Evolutionary conservation across 2,888 invertebrate genomes (phyloP).

Genomic region (Blastobasis lacticolella): DNA sequence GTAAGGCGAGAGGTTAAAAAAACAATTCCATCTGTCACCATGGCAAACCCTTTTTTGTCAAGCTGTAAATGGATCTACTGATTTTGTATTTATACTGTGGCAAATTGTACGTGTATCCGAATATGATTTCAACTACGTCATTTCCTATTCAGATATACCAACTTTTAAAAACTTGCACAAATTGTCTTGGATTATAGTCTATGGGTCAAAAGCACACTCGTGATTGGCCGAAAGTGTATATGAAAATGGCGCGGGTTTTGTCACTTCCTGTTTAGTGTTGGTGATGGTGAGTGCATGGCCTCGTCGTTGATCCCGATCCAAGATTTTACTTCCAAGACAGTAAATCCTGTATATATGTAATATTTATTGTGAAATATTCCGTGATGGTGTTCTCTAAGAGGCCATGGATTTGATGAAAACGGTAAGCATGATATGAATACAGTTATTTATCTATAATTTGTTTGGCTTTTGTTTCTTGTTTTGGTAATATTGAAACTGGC

Average conservation of each 20-base stretch:
- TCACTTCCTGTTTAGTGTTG: slow-evolving; percentile 67
- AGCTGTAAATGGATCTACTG: no score
- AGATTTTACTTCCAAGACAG: slow-evolving; percentile 48
- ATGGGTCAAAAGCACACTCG: slow-evolving; percentile 25
- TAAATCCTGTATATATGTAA: slow-evolving; percentile 48
- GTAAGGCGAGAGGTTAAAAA: no score
- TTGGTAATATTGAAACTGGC: slow-evolving; percentile 74
- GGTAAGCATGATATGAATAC: slow-evolving; percentile 57
- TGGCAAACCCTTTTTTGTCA: no score
- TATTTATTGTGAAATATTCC: slow-evolving; percentile 59
- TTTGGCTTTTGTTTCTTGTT: slow-evolving; percentile 76
- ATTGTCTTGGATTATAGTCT: slow-evolving; percentile 11
- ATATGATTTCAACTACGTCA: neutral
- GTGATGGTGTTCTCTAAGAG: slow-evolving; percentile 72
- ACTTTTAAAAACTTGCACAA: no score
- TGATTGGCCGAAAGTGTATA: slow-evolving; percentile 38
- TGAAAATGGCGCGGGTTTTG: slow-evolving; percentile 65
- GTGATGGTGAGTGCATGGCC: slow-evolving; percentile 57
- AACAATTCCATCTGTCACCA: no score
- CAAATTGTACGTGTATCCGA: slow-evolving; percentile 1
- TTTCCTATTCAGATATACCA: no score
- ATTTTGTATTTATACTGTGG: neutral
- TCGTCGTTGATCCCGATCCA: slow-evolving; percentile 61
- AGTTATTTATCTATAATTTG: slow-evolving; percentile 49
- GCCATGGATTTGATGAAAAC: slow-evolving; percentile 77